Evolutionary conservation across 2,888 invertebrate species (phyloP).

Genomic region (Drosophila kanekoi): DNA sequence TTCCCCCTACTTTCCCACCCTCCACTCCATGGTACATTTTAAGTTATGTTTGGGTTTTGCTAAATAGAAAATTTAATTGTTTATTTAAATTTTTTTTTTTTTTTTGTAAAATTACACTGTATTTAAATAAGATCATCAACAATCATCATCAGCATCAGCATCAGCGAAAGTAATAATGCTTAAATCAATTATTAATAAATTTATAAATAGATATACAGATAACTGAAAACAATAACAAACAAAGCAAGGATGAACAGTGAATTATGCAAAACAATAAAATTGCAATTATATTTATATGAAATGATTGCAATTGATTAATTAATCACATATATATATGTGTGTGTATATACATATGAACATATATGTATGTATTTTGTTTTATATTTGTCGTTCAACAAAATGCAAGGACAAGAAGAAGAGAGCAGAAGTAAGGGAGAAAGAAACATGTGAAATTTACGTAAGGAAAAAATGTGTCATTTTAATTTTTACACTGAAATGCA

Average conservation of each 20-base stretch:
- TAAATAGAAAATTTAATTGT: conserved; percentile 49
- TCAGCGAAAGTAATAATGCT: conserved; percentile 55
- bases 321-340: conserved; percentile 37
- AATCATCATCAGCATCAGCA: conserved; percentile 30
- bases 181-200: conserved; percentile 70
- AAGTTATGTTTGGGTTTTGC: conserved; percentile 51
- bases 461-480: conserved; percentile 80
- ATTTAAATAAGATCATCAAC: conserved; percentile 46
- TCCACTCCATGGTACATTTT: conserved; percentile 31
- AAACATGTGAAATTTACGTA: conserved; percentile 75
- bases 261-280: conserved; percentile 71
- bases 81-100: conserved; percentile 16
- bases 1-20: neutral
- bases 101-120: conserved; percentile 38
- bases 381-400: conserved; percentile 65
- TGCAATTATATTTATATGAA: conserved; percentile 59
- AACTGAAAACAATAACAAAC: conserved; percentile 67
- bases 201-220: conserved; percentile 55
- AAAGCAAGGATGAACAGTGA: conserved; percentile 67
- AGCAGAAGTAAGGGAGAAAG: conserved; percentile 42
- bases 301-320: conserved; percentile 59
- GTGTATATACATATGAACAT: conserved; percentile 30
- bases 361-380: conserved; percentile 68
- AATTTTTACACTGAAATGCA: conserved; percentile 80
- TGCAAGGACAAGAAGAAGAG: conserved; percentile 49